These are phyloP conservation scores for Argyra leucocephala DNA, from an alignment of 2,888 invertebrate species.

Conservation along the genomic window DNA sequence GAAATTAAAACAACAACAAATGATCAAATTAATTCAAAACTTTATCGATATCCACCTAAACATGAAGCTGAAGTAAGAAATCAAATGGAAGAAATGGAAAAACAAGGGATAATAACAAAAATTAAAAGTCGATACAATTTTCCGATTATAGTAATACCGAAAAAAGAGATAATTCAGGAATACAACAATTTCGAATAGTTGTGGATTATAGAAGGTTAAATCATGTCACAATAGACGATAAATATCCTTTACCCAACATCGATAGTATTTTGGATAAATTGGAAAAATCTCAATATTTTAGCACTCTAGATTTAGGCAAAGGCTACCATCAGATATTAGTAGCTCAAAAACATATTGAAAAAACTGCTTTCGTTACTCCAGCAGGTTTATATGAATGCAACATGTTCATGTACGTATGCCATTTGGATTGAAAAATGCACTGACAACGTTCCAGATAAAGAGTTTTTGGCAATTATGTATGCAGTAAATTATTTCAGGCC, in stretches of 20 bases:
- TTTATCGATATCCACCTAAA: constrained; percentile 13
- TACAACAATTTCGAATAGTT: constrained; percentile 17
- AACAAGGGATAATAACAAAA: constrained; percentile 17
- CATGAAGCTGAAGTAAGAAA: constrained; percentile 17
- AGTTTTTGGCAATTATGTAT: constrained; percentile 9
- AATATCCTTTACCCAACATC: constrained; percentile 20
- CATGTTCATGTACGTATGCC: constrained; percentile 18
- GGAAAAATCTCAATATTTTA: constrained; percentile 20
- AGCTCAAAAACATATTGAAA: constrained; percentile 19
- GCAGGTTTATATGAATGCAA: constrained; percentile 20
- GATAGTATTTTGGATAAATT: constrained; percentile 19
- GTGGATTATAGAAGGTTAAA: constrained; percentile 20
- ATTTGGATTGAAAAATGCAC: constrained; percentile 21
- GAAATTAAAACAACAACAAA: not conserved
- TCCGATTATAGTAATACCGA: constrained; percentile 18
- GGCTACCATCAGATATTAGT: constrained; percentile 22
- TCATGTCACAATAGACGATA: constrained; percentile 18
- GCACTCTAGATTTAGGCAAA: constrained; percentile 19
- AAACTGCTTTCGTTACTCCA: constrained; percentile 22
- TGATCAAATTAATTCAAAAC: constrained; percentile 17
- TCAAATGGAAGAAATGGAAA: constrained; percentile 17
- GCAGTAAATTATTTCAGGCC: constrained; percentile 19
- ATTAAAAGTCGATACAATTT: constrained; percentile 18
- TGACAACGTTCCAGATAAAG: constrained; percentile 20
- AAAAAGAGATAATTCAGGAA: constrained; percentile 18